Evolutionary conservation across 1,140 invertebrate species (phyloP), one percentile per base, ranked within the genome.

Genomic region (Pissodes strobi): DNA sequence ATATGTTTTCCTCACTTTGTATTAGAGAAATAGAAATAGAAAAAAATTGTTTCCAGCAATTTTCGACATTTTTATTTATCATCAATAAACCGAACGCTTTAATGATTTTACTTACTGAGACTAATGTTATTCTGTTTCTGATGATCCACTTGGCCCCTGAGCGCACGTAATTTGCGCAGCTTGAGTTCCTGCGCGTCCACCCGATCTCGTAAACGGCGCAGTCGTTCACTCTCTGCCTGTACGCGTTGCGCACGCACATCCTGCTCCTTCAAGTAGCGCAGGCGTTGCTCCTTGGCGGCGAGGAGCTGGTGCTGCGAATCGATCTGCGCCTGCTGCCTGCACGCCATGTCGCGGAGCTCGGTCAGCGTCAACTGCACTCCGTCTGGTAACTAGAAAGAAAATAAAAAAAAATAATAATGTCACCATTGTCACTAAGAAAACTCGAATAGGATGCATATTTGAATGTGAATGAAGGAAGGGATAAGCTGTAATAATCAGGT

Each of bases 301-400:
- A 95, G 85, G 77, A 93, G 83, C 82, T 94, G 91, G 76, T 94
- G 90, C 82, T 94, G 93, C 69, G 88, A 87, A 82, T 97, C 94
- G 78, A 98, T 95, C 85, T 97, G 93, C 79, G 94, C 92, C 82
- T 96, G 94, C 83, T 98, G 94, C 72, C 93, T 85, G 75, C 91
- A 85, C 76, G 94, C 94, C 92, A 97, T 96, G 79, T 93, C 93
- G 85, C 93, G 92, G 82, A 97, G 88, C 86, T 97, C 93, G 79
- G 88, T 87, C 82, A 94, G 84, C 76, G 90, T 92, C 85, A 95
- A 86, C 87, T 85, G 85, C 85, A 88, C 88, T 84, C 88, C 88
- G 85, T 90, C 88, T 84, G 90, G 91, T 86, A 90, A 84, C 90
- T 91, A 82, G 67, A 86, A 85, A 65, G 51, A 74, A 67, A 65